These are phyloP conservation scores for Diploscapter pachys DNA, from an alignment of 1,140 invertebrate species.

Conservation along the genomic window DNA sequence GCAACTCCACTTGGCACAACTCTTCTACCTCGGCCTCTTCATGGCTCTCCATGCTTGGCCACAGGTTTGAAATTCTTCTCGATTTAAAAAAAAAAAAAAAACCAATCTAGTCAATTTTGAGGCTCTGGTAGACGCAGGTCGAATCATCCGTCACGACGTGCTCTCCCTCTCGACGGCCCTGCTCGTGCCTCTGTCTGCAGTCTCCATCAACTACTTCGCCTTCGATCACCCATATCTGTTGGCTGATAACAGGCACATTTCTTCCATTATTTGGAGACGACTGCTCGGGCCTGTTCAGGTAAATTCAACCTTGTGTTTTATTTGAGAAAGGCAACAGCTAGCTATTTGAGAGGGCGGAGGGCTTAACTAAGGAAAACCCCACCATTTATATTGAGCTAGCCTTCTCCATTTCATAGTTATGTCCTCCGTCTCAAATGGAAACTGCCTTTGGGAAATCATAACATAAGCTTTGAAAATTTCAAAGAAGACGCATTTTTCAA, in stretches of 20 bases:
- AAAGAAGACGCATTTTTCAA: too few species aligned
- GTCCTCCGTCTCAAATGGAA: too few species aligned
- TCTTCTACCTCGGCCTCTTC: slow-evolving; percentile 83
- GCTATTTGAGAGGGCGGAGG: too few species aligned
- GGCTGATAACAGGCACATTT: slow-evolving; percentile 92
- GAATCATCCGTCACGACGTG: too few species aligned
- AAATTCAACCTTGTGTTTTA: too few species aligned
- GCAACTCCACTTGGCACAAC: slow-evolving; percentile 77
- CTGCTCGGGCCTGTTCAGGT: slow-evolving; percentile 66
- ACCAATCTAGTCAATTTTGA: slow-evolving; percentile 38
- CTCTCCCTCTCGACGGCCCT: slow-evolving; percentile 5
- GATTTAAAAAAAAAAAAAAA: not conserved
- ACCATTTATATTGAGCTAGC: too few species aligned
- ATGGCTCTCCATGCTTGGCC: slow-evolving; percentile 60
- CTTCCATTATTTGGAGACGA: slow-evolving; percentile 90
- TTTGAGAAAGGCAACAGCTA: too few species aligned
- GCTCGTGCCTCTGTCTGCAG: slow-evolving; percentile 51
- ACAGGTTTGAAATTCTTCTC: slow-evolving; percentile 61
- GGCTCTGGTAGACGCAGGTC: slow-evolving; percentile 29
- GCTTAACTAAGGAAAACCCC: too few species aligned
- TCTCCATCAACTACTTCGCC: slow-evolving; percentile 72
- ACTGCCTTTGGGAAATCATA: too few species aligned
- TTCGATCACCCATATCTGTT: slow-evolving; percentile 85
- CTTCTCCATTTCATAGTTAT: too few species aligned
- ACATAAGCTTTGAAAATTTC: too few species aligned